phyloP scores from a whole-genome alignment of 2,113 vertebrate genomes.

The Leucopsar rothschildi region DNA sequence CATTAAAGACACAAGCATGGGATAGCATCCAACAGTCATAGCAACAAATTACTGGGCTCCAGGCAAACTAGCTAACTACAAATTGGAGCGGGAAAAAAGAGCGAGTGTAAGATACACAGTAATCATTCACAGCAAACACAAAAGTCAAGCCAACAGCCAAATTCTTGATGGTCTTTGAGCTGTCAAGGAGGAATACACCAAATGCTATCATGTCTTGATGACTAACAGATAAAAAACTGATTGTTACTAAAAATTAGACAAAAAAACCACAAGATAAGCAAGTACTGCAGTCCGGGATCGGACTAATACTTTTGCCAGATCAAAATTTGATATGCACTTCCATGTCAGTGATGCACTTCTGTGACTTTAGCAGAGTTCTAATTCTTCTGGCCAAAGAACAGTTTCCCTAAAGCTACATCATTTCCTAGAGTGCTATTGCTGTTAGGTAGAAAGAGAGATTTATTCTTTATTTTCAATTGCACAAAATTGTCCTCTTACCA shows the following conservation, averaged over 20 bases:
- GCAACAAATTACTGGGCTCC: constrained; percentile 50
- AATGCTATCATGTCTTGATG: not conserved
- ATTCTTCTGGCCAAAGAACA: not conserved
- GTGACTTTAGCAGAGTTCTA: not conserved
- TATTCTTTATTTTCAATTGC: not conserved
- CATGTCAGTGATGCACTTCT: not conserved
- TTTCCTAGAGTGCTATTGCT: not conserved
- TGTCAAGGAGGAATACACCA: not conserved
- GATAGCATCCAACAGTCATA: constrained; percentile 42
- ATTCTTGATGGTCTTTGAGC: not conserved
- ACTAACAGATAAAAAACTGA: not conserved
- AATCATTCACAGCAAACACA: constrained; percentile 9
- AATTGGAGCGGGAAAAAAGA: constrained; percentile 1
- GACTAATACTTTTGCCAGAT: not conserved
- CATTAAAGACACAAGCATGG: constrained; percentile 56
- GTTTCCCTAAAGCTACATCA: not conserved
- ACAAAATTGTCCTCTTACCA: not conserved
- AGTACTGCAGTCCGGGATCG: not conserved
- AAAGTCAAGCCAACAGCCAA: not conserved
- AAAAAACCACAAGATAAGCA: not conserved
- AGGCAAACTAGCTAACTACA: constrained; percentile 30
- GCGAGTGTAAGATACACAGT: not conserved
- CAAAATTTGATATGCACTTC: not conserved
- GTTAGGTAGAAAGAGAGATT: not conserved
- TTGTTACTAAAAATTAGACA: not conserved